These are phyloP conservation scores for Cheilosia pagana DNA, from an alignment of 2,888 invertebrate species.

Conservation along the genomic window DNA sequence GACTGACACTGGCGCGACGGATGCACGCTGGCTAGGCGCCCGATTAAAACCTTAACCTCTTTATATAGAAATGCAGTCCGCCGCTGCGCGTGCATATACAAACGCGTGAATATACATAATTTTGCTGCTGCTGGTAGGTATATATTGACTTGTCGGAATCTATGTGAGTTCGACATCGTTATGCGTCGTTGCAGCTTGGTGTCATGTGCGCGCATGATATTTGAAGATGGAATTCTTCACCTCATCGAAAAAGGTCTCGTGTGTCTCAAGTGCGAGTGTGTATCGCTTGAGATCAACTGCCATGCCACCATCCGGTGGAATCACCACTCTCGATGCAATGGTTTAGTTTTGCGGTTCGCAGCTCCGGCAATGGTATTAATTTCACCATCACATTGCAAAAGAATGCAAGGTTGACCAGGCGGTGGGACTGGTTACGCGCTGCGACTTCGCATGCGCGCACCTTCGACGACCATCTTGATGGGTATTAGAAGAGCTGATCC, in stretches of 20 bases:
- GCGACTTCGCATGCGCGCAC: slow-evolving; percentile 31
- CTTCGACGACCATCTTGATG: slow-evolving; percentile 40
- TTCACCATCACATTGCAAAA: slow-evolving; percentile 70
- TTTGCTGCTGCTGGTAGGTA: slow-evolving; percentile 11
- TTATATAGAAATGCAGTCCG: slow-evolving; percentile 65
- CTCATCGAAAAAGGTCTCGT: slow-evolving; percentile 43
- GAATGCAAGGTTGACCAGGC: slow-evolving; percentile 75
- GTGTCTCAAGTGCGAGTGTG: slow-evolving; percentile 13
- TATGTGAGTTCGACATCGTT: slow-evolving; percentile 27
- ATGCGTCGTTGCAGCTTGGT: not conserved
- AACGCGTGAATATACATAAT: slow-evolving; percentile 38
- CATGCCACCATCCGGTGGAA: slow-evolving; percentile 5
- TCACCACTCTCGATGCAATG: slow-evolving; percentile 34
- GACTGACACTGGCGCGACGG: slow-evolving; percentile 60
- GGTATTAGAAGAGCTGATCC: slow-evolving; percentile 67
- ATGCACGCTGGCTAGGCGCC: slow-evolving; percentile 71
- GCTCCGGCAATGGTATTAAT: slow-evolving; percentile 67
- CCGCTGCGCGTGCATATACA: slow-evolving; percentile 9
- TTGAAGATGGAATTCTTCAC: slow-evolving; percentile 65
- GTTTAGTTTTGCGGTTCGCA: slow-evolving; percentile 66
- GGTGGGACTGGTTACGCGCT: slow-evolving; percentile 66
- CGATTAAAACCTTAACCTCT: slow-evolving; percentile 72
- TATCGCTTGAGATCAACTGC: slow-evolving; percentile 19
- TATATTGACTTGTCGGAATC: slow-evolving; percentile 38
- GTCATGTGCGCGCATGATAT: slow-evolving; percentile 42